Conservation (phyloP, 2,113 vertebrate genomes). For the Paramormyrops kingsleyae region DNA sequence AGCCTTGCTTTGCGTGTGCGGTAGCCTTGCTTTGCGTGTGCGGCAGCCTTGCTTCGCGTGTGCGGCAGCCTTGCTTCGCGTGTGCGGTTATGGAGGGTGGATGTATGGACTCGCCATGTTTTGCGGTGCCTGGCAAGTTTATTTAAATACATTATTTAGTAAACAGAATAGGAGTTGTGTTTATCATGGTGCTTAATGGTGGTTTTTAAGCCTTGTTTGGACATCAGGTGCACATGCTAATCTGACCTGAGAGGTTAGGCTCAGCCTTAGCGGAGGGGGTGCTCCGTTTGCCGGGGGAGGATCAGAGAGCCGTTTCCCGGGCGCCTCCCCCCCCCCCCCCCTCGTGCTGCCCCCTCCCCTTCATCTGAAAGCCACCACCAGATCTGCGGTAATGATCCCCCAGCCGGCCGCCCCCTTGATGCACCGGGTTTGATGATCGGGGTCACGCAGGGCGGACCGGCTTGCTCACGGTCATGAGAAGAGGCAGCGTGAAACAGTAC, state of each 20-base stretch:
- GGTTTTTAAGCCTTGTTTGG: neutral
- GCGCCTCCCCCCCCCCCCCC: neutral
- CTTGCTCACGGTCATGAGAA: constrained; percentile 42
- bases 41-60: neutral
- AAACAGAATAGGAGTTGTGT: neutral
- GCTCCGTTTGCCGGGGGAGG: neutral
- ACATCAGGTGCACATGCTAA: neutral
- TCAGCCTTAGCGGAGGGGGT: neutral
- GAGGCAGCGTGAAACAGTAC: constrained; percentile 54
- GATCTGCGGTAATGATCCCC: constrained; percentile 11
- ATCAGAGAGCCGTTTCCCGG: neutral
- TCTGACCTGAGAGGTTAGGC: neutral
- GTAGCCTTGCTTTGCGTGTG: neutral
- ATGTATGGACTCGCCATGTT: neutral
- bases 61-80: neutral
- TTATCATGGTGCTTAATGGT: neutral
- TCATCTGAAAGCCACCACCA: neutral
- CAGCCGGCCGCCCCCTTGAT: neutral
- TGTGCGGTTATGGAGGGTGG: neutral
- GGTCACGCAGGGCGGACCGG: constrained; percentile 36
- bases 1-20: neutral
- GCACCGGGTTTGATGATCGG: constrained; percentile 14
- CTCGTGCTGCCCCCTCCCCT: neutral
- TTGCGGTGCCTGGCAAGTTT: neutral
- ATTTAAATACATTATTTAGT: neutral